These are phyloP conservation scores for Onychostruthus taczanowskii DNA, from an alignment of 2,113 vertebrate genomes.

Conservation along the genomic window DNA sequence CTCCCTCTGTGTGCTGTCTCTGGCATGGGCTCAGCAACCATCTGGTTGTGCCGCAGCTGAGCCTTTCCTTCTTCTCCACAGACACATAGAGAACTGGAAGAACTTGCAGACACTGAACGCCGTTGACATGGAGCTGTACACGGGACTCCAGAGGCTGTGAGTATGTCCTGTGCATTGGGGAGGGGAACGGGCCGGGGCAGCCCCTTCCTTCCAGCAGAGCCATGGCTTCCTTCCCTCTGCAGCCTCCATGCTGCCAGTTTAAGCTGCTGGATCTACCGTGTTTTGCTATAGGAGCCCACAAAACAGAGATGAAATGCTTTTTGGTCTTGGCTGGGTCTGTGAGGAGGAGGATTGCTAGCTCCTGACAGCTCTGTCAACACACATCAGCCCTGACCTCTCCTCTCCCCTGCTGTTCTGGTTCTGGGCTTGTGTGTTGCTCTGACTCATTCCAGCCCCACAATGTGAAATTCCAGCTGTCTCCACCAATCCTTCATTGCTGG, in stretches of 20 bases:
- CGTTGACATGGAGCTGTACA: constrained; percentile 99
- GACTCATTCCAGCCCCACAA: constrained; percentile 7
- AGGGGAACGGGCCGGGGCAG: background rate
- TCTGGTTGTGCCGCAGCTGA: background rate
- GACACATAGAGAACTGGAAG: constrained; percentile 98
- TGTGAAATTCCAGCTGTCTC: background rate
- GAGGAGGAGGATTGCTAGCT: background rate
- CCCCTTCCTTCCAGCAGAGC: background rate
- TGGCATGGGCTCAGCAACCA: background rate
- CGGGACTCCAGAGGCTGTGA: constrained; percentile 95
- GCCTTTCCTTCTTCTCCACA: constrained; percentile 66
- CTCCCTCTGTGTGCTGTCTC: background rate
- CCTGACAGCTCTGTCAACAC: constrained; percentile 15
- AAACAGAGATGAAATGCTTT: background rate
- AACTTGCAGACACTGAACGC: constrained; percentile 91
- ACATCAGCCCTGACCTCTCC: constrained; percentile 1
- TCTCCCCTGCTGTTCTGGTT: background rate
- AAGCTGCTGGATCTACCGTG: background rate
- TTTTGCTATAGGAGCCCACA: background rate
- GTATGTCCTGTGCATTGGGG: constrained; percentile 25
- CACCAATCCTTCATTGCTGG: background rate
- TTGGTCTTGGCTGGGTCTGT: background rate
- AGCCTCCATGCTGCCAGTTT: rapidly evolving
- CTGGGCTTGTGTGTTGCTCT: background rate
- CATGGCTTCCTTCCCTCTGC: background rate